Conservation (phyloP, 2,888 invertebrate species). For the Eilema griseolum region DNA sequence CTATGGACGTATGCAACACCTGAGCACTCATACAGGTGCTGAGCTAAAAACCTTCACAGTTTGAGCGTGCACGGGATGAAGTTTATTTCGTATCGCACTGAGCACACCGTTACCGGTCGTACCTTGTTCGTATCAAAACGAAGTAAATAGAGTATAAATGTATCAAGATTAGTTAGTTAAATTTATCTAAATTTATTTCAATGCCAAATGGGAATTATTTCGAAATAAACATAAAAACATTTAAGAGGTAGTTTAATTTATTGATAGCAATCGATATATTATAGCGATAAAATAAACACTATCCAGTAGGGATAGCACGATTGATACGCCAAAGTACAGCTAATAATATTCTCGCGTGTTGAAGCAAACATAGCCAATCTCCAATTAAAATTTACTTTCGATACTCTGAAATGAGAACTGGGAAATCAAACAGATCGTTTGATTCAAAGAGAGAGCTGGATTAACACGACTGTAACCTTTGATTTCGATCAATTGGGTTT, state of each 20-base stretch:
- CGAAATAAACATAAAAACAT: background rate
- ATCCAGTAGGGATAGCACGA: background rate
- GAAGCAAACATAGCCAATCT: constrained; percentile 5
- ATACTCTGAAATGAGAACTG: constrained; percentile 12
- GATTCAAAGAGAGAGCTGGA: background rate
- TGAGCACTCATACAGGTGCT: too few species aligned
- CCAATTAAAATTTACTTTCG: constrained; percentile 17
- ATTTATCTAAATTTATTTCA: background rate
- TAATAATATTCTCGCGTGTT: background rate
- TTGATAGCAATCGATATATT: background rate
- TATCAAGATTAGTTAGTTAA: background rate
- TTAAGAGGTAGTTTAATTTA: background rate
- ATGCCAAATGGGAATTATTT: background rate
- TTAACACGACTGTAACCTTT: background rate
- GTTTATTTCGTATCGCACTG: too few species aligned
- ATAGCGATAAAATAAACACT: background rate
- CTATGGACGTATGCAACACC: too few species aligned
- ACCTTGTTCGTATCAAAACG: too few species aligned
- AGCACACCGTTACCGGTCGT: too few species aligned
- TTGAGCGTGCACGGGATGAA: too few species aligned
- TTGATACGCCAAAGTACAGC: background rate
- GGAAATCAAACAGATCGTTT: background rate
- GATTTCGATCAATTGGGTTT: constrained; percentile 10
- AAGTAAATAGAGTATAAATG: too few species aligned
- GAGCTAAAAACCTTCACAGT: too few species aligned